Evolutionary conservation across 2,113 vertebrate genomes (phyloP), one percentile per base, ranked within the genome.

Genomic region (Ellobius talpinus): DNA sequence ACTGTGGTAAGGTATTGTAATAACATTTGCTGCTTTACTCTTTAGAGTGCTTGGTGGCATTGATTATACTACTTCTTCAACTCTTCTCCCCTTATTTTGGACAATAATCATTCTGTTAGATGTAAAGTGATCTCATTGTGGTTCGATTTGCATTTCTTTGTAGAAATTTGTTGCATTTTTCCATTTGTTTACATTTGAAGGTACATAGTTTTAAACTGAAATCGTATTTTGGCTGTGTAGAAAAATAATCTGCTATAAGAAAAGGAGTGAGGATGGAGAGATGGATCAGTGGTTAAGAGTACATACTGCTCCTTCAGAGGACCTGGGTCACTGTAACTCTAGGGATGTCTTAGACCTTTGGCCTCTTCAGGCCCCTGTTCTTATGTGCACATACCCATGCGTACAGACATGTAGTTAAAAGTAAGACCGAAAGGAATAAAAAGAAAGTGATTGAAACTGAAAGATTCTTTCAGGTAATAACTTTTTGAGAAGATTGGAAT

Each of bases 181-280:
- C 8, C 45, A 31, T 72, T 88, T n/a, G 86, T 96, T 94, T 96
- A 19, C 61, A 58, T 91, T 89, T 87, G 70, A 87, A 84, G n/a
- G 74, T 61, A 0, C 79, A 14, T 81, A 76, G 23, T 68, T 91
- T 89, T 70, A 94, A 94, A 68, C 55, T 93, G 68, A 68, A 82
- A 33, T 33, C 66, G 78, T 31, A 17, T 76, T 26, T 82, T 26
- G 79, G 14, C 29, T 58, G 3, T 78, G 17, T 82, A 85, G 72
- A 82, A 87, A 85, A 95, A 73, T 68, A 92, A 31, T 63, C 21
- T 36, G 24, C 45, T 52, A 9, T 87, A 55, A 72, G 66, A 87
- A 70, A 87, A 36, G 14, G 19, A 23, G 19, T 52, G 23, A 13
- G 21, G 23, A 12, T 72, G 23, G 36, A 8, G 10, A 55, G 55